Base-by-base conservation (phyloP, 2,797 vertebrate species). In the Peromyscus eremicus region DNA sequence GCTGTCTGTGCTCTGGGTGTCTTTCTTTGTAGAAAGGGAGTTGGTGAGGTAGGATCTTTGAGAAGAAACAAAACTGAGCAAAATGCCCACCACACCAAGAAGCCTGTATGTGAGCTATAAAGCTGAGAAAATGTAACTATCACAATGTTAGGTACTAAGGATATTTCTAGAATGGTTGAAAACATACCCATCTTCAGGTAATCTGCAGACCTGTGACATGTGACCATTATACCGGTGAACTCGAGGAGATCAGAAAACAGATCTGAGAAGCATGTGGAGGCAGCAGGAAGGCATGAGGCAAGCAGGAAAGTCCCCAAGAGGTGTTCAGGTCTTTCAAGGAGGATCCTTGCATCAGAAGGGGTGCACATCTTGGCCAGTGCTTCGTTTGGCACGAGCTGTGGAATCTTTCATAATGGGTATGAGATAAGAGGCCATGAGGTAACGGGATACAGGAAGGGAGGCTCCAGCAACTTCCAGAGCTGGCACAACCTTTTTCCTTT, bases 351-450 rank as follows among this genome's bases (percentile, higher is more conserved):
- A 23, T 66, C 32, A 13, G 79, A 40, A 40, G 6, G 52, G 6
- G 11, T 8, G 2, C 55, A 25, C 16, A 40, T 79, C 37, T 52
- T 1, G 11, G 66, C 62, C 80, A 32, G 68, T 2, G 23, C 80
- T 49, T 60, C 29, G 7, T 60, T 75, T 94, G 93, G 88, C 93
- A 79, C 23, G 1, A 10, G 66, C 64, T 86, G 64, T 62, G 94
- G 89, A 91, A 91, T 80, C 82, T 87, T 90, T 86, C 68, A 37
- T 62, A 91, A 73, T 46, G 88, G 64, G 62, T 62, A n/a, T 81
- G 88, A 92, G 82, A 79, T 91, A 91, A 91, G 94, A 80, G 94
- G 52, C 64, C 34, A 34, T 71, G 89, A 73, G 89, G 70, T 87
- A 88, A 70, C 32, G 55, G 89, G 66, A 86, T 77, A 75, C 46